Percentiles rank a stretch among this genome's conserved stretches.
Evolutionary conservation across 2,797 vertebrate genomes (phyloP).

Genomic region (Myotis vivesi): DNA sequence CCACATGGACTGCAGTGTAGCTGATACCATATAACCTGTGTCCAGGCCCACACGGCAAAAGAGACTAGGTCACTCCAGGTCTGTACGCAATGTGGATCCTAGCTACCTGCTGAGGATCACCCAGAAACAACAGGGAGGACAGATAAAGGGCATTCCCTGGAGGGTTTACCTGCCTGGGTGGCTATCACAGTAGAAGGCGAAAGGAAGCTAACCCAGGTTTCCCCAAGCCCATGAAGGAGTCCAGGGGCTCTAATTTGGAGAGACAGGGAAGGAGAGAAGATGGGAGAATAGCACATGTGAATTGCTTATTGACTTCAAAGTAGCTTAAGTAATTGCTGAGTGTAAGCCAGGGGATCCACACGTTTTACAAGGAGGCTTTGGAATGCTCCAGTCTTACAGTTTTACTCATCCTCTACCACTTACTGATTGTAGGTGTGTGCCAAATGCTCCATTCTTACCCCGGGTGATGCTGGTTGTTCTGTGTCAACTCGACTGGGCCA

Average conservation of each 20-base stretch:
- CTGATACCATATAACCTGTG: slow-evolving; percentile 47
- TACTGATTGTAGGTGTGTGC: background rate
- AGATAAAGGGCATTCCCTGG: background rate
- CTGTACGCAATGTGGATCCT: slow-evolving; percentile 45
- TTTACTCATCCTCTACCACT: background rate
- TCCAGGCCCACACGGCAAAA: slow-evolving; percentile 48
- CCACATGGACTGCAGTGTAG: slow-evolving; percentile 65
- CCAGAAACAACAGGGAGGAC: slow-evolving; percentile 52
- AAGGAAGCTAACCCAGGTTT: background rate
- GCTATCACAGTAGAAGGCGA: background rate
- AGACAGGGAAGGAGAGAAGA: background rate
- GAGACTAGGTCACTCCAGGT: slow-evolving; percentile 36
- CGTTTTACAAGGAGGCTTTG: background rate
- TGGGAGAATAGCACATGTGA: background rate
- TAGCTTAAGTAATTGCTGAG: background rate
- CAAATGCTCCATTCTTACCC: background rate
- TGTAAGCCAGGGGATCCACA: background rate
- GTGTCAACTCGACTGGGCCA: background rate
- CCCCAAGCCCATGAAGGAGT: background rate
- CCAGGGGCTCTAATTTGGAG: background rate
- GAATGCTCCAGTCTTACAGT: background rate
- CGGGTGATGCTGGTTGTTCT: background rate
- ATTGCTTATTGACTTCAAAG: background rate
- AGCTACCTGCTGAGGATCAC: slow-evolving; percentile 34
- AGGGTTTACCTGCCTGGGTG: background rate